phyloP scores from a whole-genome alignment of 1,140 invertebrate genomes.

The Bilobella aurantiaca region DNA sequence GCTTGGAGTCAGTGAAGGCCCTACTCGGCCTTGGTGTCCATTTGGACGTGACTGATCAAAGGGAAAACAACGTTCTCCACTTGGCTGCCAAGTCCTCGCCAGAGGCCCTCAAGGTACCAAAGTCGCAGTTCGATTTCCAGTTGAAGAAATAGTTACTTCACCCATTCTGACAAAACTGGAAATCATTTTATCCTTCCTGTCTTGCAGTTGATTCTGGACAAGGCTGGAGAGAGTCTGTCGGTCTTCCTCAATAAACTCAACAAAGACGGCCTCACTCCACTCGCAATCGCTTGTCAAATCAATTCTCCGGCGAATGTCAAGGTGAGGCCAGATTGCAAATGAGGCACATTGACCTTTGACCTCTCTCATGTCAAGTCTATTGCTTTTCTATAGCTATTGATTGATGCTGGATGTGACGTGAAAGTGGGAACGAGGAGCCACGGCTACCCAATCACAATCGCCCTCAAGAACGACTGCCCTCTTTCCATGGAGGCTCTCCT shows the following conservation, averaged over 20 bases:
- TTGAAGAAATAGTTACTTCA: too few relatives aligned
- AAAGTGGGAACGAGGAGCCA: slow-evolving; percentile 11
- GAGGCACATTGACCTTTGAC: background rate
- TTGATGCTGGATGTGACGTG: slow-evolving; percentile 16
- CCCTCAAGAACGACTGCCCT: slow-evolving; percentile 16
- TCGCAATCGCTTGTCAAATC: slow-evolving; percentile 17
- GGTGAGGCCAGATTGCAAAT: slow-evolving; percentile 3
- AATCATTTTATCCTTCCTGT: background rate
- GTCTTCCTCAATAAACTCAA: slow-evolving; percentile 12
- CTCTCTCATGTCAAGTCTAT: background rate
- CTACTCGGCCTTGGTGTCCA: slow-evolving; percentile 11
- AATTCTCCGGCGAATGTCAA: slow-evolving; percentile 16
- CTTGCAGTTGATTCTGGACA: slow-evolving; percentile 1
- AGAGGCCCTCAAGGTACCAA: slow-evolving; percentile 5
- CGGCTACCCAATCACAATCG: slow-evolving; percentile 20
- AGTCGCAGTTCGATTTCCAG: background rate
- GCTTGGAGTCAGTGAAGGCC: background rate
- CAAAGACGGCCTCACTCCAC: slow-evolving; percentile 16
- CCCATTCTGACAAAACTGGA: too few relatives aligned
- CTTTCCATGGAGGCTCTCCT: slow-evolving; percentile 17
- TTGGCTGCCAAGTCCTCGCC: slow-evolving; percentile 5
- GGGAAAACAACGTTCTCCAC: slow-evolving; percentile 22
- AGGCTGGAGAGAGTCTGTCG: background rate
- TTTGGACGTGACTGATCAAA: slow-evolving; percentile 13
- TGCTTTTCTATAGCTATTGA: slow-evolving; percentile 14